A percentile compares a stretch with the other conserved stretches of the same genome.
phyloP scores from a whole-genome alignment of 2,888 invertebrate genomes.

The Onthophagus sagittarius region DNA sequence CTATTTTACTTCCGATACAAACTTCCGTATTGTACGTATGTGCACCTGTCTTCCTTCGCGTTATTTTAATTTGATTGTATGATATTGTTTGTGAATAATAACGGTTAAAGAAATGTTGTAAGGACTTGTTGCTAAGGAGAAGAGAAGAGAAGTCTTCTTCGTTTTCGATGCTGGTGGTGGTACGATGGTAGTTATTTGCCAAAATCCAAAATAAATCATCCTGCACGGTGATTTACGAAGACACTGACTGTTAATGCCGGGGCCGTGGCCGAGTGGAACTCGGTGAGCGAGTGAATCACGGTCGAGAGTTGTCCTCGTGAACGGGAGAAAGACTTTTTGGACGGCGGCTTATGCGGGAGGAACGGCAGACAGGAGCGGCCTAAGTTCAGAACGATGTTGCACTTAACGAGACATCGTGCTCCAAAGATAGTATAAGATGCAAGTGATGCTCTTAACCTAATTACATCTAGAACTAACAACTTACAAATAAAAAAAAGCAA shows the following conservation, averaged over 20 bases:
- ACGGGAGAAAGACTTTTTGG: neutral
- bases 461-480: neutral
- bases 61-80: neutral
- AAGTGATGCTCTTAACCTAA: neutral
- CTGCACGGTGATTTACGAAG: neutral
- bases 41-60: neutral
- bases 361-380: neutral
- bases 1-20: neutral
- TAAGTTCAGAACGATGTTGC: neutral
- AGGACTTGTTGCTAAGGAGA: neutral
- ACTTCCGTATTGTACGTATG: neutral
- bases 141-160: neutral
- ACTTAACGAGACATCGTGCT: neutral
- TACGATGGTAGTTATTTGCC: conserved; percentile 10
- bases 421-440: neutral
- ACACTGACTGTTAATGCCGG: conserved; percentile 9
- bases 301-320: neutral
- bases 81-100: neutral
- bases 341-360: neutral
- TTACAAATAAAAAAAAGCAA: neutral
- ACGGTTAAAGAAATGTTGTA: neutral
- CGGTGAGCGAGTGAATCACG: neutral
- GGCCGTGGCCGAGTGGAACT: neutral
- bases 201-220: conserved; percentile 7
- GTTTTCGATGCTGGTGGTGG: neutral